These are phyloP conservation scores for Coracopsis vasa DNA, from an alignment of 2,113 vertebrate genomes.

Conservation along the genomic window DNA sequence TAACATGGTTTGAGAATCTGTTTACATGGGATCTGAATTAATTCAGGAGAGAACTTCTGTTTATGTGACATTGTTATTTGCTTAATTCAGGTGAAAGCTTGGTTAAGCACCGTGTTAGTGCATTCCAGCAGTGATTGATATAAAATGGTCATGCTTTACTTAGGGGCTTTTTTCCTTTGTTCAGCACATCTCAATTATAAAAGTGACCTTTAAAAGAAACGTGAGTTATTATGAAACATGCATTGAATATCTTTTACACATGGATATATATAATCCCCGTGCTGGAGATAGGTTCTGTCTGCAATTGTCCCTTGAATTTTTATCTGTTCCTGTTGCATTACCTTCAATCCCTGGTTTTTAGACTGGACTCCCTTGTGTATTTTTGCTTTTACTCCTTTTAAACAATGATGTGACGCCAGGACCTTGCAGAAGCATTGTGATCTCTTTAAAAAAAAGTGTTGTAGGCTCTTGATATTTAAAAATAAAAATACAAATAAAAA, in stretches of 20 bases:
- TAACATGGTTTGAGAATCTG: not conserved
- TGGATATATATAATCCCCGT: not conserved
- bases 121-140: not conserved
- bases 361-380: not conserved
- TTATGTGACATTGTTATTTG: not conserved
- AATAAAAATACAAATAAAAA: constrained; percentile 8
- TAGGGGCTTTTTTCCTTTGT: not conserved
- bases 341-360: not conserved
- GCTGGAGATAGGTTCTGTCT: not conserved
- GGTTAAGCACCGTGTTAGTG: not conserved
- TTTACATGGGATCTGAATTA: not conserved
- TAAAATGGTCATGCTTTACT: not conserved
- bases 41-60: not conserved
- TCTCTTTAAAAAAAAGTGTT: not conserved
- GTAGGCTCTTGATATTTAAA: constrained; percentile 27
- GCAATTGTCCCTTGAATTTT: not conserved
- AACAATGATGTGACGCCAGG: not conserved
- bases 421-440: not conserved
- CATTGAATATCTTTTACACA: not conserved
- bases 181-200: not conserved
- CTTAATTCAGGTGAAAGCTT: not conserved
- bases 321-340: not conserved
- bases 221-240: not conserved
- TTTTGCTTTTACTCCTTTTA: constrained; percentile 13
- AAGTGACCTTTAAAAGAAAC: not conserved